phyloP scores from a whole-genome alignment of 1,140 invertebrate genomes.

The Akabosia matsudoensis region DNA sequence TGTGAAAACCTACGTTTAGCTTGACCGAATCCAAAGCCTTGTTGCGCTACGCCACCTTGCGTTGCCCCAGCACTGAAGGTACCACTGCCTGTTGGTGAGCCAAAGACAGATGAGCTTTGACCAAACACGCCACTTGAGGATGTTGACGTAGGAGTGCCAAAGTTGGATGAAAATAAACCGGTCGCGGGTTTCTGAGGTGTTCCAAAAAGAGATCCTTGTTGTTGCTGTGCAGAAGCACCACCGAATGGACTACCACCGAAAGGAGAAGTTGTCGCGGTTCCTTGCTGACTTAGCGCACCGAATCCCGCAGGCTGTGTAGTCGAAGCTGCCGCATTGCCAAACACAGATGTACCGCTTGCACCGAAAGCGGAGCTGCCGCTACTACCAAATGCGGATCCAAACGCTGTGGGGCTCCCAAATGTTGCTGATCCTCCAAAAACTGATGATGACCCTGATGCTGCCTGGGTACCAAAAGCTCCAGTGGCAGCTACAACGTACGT shows the following conservation, averaged over 20 bases:
- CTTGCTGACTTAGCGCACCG: background rate
- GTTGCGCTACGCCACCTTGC: conserved; percentile 13
- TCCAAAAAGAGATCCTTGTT: background rate
- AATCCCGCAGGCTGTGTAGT: background rate
- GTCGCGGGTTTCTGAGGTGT: background rate
- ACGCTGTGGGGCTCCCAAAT: background rate
- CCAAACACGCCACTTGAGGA: conserved; percentile 13
- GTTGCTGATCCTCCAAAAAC: conserved; percentile 21
- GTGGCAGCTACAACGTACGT: background rate
- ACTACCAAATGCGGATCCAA: background rate
- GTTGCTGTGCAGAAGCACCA: background rate
- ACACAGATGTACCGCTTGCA: background rate
- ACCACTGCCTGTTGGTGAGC: background rate
- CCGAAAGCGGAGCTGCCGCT: background rate
- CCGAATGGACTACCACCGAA: background rate
- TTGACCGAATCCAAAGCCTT: conserved; percentile 7
- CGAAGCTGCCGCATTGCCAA: background rate
- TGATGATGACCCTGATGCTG: background rate
- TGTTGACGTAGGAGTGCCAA: background rate
- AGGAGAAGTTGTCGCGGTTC: background rate
- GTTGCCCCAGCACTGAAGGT: conserved; percentile 18
- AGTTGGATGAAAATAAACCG: background rate
- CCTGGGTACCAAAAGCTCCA: background rate
- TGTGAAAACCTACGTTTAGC: conserved; percentile 2
- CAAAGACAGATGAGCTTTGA: background rate